Evolutionary conservation across 2,888 invertebrate genomes (phyloP), one percentile per base, ranked within the genome.

Genomic region (Nomada hirtipes): DNA sequence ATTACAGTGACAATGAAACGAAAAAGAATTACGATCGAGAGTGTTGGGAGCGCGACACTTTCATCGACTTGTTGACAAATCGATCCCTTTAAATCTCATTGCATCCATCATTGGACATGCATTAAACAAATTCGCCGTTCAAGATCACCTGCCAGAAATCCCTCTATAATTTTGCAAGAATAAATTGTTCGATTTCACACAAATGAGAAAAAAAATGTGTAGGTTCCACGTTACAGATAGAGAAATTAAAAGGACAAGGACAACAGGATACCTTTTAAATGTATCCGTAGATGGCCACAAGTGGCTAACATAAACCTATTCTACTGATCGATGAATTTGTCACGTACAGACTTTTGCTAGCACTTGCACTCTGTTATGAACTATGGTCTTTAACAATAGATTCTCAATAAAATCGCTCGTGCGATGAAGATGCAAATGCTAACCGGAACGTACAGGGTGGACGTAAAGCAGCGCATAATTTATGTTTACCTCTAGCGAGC

Each of bases 241-340:
- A 55, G 53, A 67, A 71, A 82, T 82, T 71, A 65, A 60, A 79
- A 81, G 74, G 71, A 80, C 67, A 70, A 78, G 69, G 78, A 78
- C 83, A 79, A 80, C 67, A 71, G 81, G 75, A 73, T 76, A 85
- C 86, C 85, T 89, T 90, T 85, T 82, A 80, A 85, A 85, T 86
- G 82, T 84, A 87, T 88, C 89, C 90, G 89, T 88, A 89, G 90
- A 90, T 88, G 92, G 92, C 92, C 90, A 92, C 92, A 92, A 92
- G 92, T 92, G 92, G 92, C 92, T 88, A 90, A 90, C 90, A 87
- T 85, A 89, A 91, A 88, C 88, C 86, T 88, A 76, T 70, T 85
- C 79, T 84, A 80, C 85, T 91, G 91, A 92, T 92, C 92, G 91
- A 92, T 92, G 91, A 89, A 87, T 89, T 86, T 88, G 89, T 83